These are phyloP conservation scores for Eutrigla gurnardus DNA, from an alignment of 2,797 vertebrate genomes.

Conservation along the genomic window DNA sequence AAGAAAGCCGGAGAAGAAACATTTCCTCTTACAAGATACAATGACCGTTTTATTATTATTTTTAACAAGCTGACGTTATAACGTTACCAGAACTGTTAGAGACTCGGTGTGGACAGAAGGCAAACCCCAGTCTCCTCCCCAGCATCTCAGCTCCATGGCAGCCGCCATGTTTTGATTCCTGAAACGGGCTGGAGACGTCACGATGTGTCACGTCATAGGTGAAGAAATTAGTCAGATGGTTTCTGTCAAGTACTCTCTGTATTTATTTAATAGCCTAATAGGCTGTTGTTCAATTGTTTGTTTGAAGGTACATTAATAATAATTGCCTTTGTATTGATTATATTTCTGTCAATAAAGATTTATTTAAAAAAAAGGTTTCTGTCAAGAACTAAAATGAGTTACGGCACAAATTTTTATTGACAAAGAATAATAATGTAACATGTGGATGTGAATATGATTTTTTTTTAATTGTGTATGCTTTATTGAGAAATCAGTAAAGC, in stretches of 20 bases:
- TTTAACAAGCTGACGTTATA: not conserved
- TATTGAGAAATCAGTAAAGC: not conserved
- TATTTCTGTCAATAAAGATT: no score
- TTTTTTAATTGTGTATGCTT: not conserved
- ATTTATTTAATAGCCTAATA: no score
- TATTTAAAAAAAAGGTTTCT: no score
- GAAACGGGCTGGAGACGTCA: slow-evolving; percentile 69
- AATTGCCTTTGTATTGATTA: no score
- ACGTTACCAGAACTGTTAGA: slow-evolving; percentile 92
- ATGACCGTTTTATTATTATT: no score
- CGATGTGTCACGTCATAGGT: slow-evolving; percentile 1
- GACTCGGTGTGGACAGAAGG: slow-evolving; percentile 94
- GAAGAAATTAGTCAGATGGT: not conserved
- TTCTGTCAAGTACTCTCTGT: not conserved
- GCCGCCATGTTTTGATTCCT: slow-evolving; percentile 87
- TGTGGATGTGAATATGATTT: not conserved
- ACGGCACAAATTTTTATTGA: no score
- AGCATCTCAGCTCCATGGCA: slow-evolving; percentile 94
- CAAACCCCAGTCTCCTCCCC: slow-evolving; percentile 95
- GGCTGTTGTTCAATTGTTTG: no score
- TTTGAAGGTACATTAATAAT: no score
- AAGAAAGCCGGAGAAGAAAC: not conserved
- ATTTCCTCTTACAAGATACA: not conserved
- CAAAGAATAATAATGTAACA: no score
- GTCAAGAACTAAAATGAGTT: no score